Evolutionary conservation across 2,888 invertebrate species (phyloP).

Genomic region (Pterobdella sp.): DNA sequence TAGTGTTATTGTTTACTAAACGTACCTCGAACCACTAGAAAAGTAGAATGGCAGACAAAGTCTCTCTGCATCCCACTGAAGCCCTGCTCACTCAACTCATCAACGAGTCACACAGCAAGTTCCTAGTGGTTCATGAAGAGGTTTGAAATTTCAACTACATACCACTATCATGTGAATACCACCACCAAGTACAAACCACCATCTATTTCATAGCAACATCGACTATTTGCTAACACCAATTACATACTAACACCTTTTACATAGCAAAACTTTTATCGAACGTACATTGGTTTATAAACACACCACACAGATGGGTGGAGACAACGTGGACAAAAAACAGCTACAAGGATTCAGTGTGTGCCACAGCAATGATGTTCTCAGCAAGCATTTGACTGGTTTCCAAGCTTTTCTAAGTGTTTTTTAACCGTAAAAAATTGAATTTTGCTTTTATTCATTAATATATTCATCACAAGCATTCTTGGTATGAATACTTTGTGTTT

Average conservation of each 20-base stretch:
- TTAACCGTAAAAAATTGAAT: background rate
- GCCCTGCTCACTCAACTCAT: constrained; percentile 65
- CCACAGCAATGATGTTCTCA: constrained; percentile 78
- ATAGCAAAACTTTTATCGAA: too few species aligned
- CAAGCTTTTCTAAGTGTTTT: background rate
- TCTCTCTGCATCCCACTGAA: constrained; percentile 63
- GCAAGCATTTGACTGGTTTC: constrained; percentile 84
- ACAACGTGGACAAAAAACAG: constrained; percentile 57
- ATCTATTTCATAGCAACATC: too few species aligned
- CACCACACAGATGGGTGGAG: constrained; percentile 48
- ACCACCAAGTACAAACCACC: too few species aligned
- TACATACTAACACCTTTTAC: too few species aligned
- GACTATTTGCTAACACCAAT: too few species aligned
- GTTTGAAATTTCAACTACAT: too few species aligned
- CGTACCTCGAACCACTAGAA: too few species aligned
- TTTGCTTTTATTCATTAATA: background rate
- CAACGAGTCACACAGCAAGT: constrained; percentile 76
- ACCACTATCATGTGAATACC: too few species aligned
- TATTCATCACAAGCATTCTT: background rate
- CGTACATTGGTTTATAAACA: too few species aligned
- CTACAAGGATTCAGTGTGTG: constrained; percentile 78
- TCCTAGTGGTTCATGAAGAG: constrained; percentile 92
- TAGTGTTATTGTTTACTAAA: too few species aligned
- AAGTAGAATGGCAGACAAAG: too few species aligned
- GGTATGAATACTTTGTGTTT: background rate